Percentiles rank a stretch among this genome's conserved stretches.
These are phyloP conservation scores for Anagrus nilaparvatae DNA, from an alignment of 1,140 invertebrate species.

Conservation along the genomic window DNA sequence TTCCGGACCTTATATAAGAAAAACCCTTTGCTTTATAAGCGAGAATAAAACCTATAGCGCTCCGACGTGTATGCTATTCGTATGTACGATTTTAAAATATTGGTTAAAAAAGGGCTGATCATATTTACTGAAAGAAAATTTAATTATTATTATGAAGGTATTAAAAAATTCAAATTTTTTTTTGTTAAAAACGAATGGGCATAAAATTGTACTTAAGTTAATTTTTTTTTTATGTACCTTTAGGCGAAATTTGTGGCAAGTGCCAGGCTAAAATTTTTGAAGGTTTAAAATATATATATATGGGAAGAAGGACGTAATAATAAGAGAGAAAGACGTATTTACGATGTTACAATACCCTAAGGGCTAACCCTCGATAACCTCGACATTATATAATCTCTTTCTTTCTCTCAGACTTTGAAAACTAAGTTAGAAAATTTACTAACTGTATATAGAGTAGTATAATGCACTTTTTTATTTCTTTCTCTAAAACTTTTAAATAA, in stretches of 20 bases:
- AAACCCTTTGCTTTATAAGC: slow-evolving; percentile 42
- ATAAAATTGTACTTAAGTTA: slow-evolving; percentile 13
- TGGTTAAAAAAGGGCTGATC: slow-evolving; percentile 14
- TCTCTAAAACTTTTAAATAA: background rate
- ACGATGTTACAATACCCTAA: slow-evolving; percentile 43
- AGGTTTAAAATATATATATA: slow-evolving; percentile 24
- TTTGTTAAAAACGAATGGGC: slow-evolving; percentile 2
- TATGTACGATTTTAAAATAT: slow-evolving; percentile 17
- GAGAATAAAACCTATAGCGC: too few relatives aligned
- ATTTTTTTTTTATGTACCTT: background rate
- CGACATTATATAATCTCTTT: background rate
- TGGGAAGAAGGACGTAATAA: slow-evolving; percentile 18
- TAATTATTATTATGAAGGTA: background rate
- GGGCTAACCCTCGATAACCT: slow-evolving; percentile 22
- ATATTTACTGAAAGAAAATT: slow-evolving; percentile 18
- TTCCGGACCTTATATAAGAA: slow-evolving; percentile 21
- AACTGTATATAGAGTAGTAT: background rate
- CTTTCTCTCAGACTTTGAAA: background rate
- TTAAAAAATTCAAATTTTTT: slow-evolving; percentile 4
- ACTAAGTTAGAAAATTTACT: background rate
- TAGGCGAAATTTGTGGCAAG: slow-evolving; percentile 10
- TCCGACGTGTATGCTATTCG: slow-evolving; percentile 24
- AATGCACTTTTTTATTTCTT: background rate
- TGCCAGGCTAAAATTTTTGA: slow-evolving; percentile 25
- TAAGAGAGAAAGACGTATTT: slow-evolving; percentile 33